Conservation (phyloP, 2,113 vertebrate species). For the Podarcis raffonei region DNA sequence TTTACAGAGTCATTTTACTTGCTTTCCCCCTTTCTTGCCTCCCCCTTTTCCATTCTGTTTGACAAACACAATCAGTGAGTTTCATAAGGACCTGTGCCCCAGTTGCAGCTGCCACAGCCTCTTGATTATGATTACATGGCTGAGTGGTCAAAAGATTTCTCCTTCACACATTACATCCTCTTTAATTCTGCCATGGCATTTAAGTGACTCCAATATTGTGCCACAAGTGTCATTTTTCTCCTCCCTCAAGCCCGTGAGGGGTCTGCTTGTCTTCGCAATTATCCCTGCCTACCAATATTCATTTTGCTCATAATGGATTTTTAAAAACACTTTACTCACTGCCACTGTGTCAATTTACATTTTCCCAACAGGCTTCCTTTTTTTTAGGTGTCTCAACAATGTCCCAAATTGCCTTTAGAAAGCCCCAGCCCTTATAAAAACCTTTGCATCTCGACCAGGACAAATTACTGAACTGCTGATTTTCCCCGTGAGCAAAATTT, state of each 20-base stretch:
- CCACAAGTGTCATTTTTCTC: not conserved
- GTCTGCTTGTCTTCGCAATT: not conserved
- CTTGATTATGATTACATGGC: constrained; percentile 27
- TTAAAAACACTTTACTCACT: constrained; percentile 5
- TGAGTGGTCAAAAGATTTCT: constrained; percentile 29
- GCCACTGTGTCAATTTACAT: not conserved
- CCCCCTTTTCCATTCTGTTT: not conserved
- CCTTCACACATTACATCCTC: constrained; percentile 26
- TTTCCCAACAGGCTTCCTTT: not conserved
- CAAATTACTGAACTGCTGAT: not conserved
- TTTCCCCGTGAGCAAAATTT: not conserved
- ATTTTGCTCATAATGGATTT: constrained; percentile 9
- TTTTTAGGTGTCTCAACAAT: not conserved
- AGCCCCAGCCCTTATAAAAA: not conserved
- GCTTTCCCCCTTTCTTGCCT: not conserved
- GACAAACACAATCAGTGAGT: not conserved
- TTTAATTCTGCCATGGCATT: constrained; percentile 16
- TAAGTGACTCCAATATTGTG: constrained; percentile 13
- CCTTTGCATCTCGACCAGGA: not conserved
- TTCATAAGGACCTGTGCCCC: not conserved
- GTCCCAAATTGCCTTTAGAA: not conserved
- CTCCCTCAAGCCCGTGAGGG: not conserved
- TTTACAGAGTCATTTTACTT: not conserved
- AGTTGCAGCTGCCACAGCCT: not conserved
- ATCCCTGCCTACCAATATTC: not conserved